Conservation (phyloP, 2,888 invertebrate genomes). For the Spilosoma lubricipeda region DNA sequence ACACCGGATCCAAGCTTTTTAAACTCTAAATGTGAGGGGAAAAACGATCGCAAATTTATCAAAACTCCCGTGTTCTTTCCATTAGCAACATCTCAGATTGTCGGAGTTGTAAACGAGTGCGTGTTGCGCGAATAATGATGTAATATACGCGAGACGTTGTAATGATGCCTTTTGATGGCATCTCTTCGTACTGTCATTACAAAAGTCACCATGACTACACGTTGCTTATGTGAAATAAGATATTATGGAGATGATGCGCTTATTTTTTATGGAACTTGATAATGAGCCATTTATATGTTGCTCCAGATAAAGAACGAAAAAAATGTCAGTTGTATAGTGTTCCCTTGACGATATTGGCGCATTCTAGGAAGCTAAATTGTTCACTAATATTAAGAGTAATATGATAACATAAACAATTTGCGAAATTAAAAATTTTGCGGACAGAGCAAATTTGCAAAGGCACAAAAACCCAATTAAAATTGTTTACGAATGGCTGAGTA, state of each 20-base stretch:
- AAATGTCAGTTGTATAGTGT: conserved; percentile 36
- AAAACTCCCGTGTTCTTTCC: conserved; percentile 81
- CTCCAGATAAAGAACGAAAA: conserved; percentile 33
- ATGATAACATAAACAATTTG: conserved; percentile 47
- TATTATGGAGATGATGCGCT: conserved; percentile 68
- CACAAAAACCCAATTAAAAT: conserved; percentile 83
- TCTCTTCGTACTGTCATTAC: conserved; percentile 70
- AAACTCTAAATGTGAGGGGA: conserved; percentile 62
- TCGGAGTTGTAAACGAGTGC: conserved; percentile 67
- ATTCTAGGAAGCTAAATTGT: conserved; percentile 30
- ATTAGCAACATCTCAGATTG: conserved; percentile 83
- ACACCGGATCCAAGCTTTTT: conserved; percentile 64
- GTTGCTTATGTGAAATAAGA: conserved; percentile 66
- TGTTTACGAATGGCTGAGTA: conserved; percentile 81
- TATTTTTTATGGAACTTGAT: conserved; percentile 62
- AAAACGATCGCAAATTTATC: conserved; percentile 75
- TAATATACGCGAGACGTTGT: conserved; percentile 74
- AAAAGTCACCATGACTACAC: conserved; percentile 76
- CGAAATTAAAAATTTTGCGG: conserved; percentile 64
- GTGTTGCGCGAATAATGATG: conserved; percentile 76
- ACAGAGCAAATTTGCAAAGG: conserved; percentile 75
- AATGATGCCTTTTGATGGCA: conserved; percentile 78
- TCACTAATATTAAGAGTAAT: conserved; percentile 34
- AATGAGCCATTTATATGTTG: conserved; percentile 45
- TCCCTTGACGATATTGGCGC: conserved; percentile 21